Conservation (phyloP, 2,888 invertebrate species). For the Sminthurinus aureus region DNA sequence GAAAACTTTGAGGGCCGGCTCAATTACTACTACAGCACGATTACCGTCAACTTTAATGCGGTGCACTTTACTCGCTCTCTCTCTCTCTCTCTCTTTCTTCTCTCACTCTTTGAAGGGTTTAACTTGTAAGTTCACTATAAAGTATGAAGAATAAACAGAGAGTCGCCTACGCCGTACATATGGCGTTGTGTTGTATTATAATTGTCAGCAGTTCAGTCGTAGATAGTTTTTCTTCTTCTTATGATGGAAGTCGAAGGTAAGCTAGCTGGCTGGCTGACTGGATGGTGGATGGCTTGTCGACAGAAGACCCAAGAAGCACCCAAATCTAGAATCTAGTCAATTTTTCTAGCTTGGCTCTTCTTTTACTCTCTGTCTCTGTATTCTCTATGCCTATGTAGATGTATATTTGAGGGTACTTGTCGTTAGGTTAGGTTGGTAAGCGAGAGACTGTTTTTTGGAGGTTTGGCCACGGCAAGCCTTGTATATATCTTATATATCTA, state of each 20-base stretch:
- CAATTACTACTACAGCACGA: constrained; percentile 35
- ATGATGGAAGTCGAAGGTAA: constrained; percentile 18
- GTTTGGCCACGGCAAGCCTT: constrained; percentile 18
- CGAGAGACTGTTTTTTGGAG: constrained; percentile 18
- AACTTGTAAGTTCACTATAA: neutral
- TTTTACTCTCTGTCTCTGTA: neutral
- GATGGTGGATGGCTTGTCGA: constrained; percentile 2
- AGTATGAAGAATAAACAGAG: constrained; percentile 9
- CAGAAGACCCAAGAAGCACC: constrained; percentile 15
- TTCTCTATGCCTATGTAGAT: neutral
- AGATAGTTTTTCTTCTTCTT: constrained; percentile 10
- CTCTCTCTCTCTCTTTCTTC: constrained; percentile 20
- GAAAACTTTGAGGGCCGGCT: constrained; percentile 44
- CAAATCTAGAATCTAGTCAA: constrained; percentile 22
- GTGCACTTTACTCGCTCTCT: constrained; percentile 33
- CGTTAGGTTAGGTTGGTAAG: constrained; percentile 16
- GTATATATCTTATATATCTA: neutral
- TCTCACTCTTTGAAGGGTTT: neutral
- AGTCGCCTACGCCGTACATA: constrained; percentile 22
- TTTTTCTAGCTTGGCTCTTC: constrained; percentile 7
- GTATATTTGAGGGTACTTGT: constrained; percentile 17
- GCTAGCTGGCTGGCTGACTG: neutral
- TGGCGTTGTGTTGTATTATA: constrained; percentile 8
- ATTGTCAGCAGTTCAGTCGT: constrained; percentile 21
- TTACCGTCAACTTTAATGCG: constrained; percentile 37